Evolutionary conservation across 2,888 invertebrate genomes (phyloP).

Genomic region (Neuroscelio doddi): DNA sequence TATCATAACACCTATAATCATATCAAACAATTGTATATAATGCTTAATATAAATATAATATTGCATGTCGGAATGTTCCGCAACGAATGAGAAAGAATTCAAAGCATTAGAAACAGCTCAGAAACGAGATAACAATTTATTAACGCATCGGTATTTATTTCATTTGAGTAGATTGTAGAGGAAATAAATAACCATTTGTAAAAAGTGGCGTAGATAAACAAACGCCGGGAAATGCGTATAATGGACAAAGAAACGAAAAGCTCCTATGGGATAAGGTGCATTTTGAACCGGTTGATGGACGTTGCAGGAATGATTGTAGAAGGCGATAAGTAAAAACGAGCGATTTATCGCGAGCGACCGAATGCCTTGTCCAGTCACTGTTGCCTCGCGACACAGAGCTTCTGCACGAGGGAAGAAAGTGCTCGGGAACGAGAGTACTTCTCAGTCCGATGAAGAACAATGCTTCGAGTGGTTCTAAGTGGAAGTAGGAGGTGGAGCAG

Average conservation of each 20-base stretch:
- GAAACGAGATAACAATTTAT: constrained; percentile 17
- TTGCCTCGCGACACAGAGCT: not conserved
- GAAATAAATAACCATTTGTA: constrained; percentile 19
- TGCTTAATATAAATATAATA: too few relatives aligned
- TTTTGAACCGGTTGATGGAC: constrained; percentile 30
- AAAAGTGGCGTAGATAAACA: constrained; percentile 25
- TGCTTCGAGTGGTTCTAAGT: constrained; percentile 4
- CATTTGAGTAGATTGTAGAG: constrained; percentile 18
- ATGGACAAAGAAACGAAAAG: constrained; percentile 16
- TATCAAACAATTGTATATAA: too few relatives aligned
- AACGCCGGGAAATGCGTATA: constrained; percentile 13
- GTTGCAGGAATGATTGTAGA: constrained; percentile 18
- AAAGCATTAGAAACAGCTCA: too few relatives aligned
- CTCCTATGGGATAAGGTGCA: constrained; percentile 9
- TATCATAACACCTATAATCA: too few relatives aligned
- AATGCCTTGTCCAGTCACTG: not conserved
- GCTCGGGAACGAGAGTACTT: constrained; percentile 2
- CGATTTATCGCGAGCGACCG: constrained; percentile 22
- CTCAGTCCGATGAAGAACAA: constrained; percentile 1
- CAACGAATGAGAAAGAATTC: too few relatives aligned
- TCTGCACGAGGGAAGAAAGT: not conserved
- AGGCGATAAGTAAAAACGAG: constrained; percentile 22
- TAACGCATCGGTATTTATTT: constrained; percentile 24
- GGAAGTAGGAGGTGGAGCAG: constrained; percentile 5
- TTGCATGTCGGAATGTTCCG: too few relatives aligned